Conservation (phyloP, 2,113 vertebrate species). For the Edolisoma coerulescens region DNA sequence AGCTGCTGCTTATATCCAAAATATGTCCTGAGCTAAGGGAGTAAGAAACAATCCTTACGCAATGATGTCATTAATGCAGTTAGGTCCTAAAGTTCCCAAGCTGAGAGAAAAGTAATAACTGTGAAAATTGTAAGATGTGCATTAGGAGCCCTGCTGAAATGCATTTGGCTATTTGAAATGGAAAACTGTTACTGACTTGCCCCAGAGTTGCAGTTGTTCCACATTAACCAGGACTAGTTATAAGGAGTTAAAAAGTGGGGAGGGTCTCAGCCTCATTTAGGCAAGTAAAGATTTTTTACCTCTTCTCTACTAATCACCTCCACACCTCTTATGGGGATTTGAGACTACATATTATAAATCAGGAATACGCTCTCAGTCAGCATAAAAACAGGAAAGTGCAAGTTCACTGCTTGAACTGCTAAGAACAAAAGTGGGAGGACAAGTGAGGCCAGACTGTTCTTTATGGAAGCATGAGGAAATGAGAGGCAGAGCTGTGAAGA, state of each 20-base stretch:
- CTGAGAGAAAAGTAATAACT: background rate
- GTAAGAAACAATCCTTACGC: background rate
- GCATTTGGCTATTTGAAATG: background rate
- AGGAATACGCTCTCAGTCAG: background rate
- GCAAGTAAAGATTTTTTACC: background rate
- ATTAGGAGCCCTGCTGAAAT: background rate
- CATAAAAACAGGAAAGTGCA: background rate
- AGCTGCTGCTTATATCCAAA: background rate
- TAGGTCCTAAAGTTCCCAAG: background rate
- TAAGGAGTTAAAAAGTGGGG: background rate
- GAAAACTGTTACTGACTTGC: background rate
- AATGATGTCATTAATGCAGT: background rate
- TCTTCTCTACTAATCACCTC: background rate
- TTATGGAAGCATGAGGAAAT: background rate
- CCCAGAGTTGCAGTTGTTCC: background rate
- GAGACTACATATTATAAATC: background rate
- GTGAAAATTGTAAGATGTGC: background rate
- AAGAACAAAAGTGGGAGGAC: background rate
- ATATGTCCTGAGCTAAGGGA: background rate
- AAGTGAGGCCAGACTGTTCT: background rate
- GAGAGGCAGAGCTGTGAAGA: background rate
- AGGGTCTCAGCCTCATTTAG: background rate
- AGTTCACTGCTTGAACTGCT: background rate
- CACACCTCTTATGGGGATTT: background rate
- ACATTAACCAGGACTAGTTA: background rate